These are phyloP conservation scores for Pituophis catenifer DNA, from an alignment of 2,113 vertebrate species.

Conservation along the genomic window DNA sequence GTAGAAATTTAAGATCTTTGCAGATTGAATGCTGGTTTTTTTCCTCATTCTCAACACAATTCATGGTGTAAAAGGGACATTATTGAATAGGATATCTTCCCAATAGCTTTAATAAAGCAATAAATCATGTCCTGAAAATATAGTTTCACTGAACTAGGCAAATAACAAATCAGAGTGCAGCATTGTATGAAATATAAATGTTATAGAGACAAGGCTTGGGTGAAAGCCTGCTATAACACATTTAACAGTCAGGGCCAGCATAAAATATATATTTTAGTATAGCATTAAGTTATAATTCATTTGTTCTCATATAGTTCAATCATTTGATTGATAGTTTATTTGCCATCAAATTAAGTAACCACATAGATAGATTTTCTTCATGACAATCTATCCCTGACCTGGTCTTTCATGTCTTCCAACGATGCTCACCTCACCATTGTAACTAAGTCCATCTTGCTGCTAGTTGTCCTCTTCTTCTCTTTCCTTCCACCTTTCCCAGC, in stretches of 20 bases:
- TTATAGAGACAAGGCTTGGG: slow-evolving; percentile 9
- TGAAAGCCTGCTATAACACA: slow-evolving; percentile 2
- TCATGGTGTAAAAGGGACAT: background rate
- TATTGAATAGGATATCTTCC: slow-evolving; percentile 18
- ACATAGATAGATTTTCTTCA: background rate
- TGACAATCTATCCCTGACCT: background rate
- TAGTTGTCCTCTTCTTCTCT: background rate
- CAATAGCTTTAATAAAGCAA: slow-evolving; percentile 22
- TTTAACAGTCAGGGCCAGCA: slow-evolving; percentile 38
- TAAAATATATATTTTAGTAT: background rate
- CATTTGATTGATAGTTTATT: background rate
- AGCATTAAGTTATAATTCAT: background rate
- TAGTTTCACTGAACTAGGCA: slow-evolving; percentile 22
- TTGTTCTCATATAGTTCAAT: background rate
- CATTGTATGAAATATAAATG: slow-evolving; percentile 1
- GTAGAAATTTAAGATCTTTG: background rate
- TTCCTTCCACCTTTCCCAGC: background rate
- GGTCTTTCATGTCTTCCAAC: background rate
- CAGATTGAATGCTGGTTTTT: background rate
- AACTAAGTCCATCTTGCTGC: background rate
- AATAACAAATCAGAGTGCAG: slow-evolving; percentile 36
- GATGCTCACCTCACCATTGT: background rate
- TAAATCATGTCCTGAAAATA: slow-evolving; percentile 18
- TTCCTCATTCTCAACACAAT: slow-evolving; percentile 13
- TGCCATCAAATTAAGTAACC: background rate